Evolutionary conservation across 2,888 invertebrate species (phyloP), one percentile per base, ranked within the genome.

Genomic region (Bombylius discolor): DNA sequence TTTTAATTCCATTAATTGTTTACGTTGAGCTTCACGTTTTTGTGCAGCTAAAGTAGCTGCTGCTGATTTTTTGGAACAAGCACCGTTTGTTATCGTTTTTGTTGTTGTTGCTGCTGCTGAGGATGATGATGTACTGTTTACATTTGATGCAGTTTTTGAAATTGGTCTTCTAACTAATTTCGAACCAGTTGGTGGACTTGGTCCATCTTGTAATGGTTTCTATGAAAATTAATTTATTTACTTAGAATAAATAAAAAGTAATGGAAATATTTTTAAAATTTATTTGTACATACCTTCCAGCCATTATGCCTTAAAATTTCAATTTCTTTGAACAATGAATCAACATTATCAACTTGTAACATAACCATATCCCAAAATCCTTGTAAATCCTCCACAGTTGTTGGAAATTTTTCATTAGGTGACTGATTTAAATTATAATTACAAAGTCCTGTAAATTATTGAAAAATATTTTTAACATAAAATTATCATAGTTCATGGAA

Each of bases 291-390:
- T 71, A 79, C 82, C 70, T 82, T 78, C 89, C 90, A 90, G 57
- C 81, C 78, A 61, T 84, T 85, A 12, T 71, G 76, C 64, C 79
- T 81, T 12, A 87, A 71, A 11, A 68, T 67, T 7, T 81, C 81
- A 45, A 90, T 79, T 58, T 87, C 84, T 13, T 80, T 78, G 70
- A 89, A 92, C 63, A 89, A 76, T 5, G 81, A 80, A 68, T 92
- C 84, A 54, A 96, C 84, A 67, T 94, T 89, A 59, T 84, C 82
- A 31, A 96, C 88, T 76, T 96, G 95, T 51, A 96, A 79, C 71
- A 87, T 84, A 36, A 96, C 92, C 93, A 97, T 94, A 73, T 97
- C 96, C 96, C 96, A 97, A 77, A 97, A 97, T 1, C 96, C 97
- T 66, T 89, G 91, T 60, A 97, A 77, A 73, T 97, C 97, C 64